Conservation (phyloP, 2,888 invertebrate genomes). For the Ormia ochracea region DNA sequence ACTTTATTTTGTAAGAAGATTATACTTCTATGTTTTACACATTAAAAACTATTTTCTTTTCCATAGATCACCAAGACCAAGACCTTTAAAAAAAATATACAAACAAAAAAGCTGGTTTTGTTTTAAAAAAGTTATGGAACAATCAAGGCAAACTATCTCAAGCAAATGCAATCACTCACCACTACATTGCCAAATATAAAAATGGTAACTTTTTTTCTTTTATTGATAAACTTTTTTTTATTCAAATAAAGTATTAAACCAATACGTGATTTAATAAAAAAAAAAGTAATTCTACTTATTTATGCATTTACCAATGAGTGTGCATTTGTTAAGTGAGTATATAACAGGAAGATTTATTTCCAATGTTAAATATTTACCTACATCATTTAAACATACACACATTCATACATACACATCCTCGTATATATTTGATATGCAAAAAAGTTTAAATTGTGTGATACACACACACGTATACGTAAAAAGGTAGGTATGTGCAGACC, state of each 20-base stretch:
- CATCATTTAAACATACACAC: neutral
- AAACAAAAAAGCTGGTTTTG: slow-evolving; percentile 42
- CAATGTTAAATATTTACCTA: slow-evolving; percentile 51
- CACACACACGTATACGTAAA: neutral
- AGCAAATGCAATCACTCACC: neutral
- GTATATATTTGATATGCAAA: no score
- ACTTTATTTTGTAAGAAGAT: no score
- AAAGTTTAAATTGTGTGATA: no score
- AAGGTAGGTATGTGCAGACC: no score
- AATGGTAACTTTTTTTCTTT: neutral
- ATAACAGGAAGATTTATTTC: slow-evolving; percentile 54
- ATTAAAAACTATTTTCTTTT: slow-evolving; percentile 9
- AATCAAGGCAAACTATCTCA: slow-evolving; percentile 22
- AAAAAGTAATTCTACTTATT: neutral
- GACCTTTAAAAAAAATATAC: slow-evolving; percentile 1
- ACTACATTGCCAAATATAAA: neutral
- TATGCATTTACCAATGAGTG: no score
- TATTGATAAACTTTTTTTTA: slow-evolving; percentile 17
- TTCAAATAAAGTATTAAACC: slow-evolving; percentile 10
- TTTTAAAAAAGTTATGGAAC: slow-evolving; percentile 19
- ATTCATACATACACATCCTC: neutral
- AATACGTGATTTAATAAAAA: slow-evolving; percentile 36
- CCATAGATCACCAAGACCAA: slow-evolving; percentile 16
- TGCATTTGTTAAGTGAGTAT: no score
- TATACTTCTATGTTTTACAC: neutral